Conservation (phyloP, 2,113 vertebrate species). For the Prionailurus viverrinus region DNA sequence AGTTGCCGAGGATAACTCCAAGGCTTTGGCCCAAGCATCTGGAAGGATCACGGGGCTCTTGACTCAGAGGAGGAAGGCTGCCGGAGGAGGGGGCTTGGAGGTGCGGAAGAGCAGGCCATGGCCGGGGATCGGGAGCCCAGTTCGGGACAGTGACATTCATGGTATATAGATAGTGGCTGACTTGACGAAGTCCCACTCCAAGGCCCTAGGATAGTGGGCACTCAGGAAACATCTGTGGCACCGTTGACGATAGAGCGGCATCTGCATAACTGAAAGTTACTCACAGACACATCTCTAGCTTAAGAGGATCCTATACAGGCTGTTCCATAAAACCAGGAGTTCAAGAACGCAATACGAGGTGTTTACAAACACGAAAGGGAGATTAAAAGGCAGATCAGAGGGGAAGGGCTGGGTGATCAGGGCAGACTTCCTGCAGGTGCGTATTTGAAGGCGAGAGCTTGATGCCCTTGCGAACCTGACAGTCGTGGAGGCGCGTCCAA, state of each 20-base stretch:
- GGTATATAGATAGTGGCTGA: background rate
- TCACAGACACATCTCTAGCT: background rate
- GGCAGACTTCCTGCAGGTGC: background rate
- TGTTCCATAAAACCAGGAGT: background rate
- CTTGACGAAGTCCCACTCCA: background rate
- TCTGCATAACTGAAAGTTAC: background rate
- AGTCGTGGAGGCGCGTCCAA: rapidly evolving
- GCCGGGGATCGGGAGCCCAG: background rate
- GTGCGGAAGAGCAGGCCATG: rapidly evolving
- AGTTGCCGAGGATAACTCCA: background rate
- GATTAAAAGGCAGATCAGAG: background rate
- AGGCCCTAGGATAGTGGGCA: background rate
- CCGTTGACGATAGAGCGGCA: background rate
- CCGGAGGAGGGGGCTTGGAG: background rate
- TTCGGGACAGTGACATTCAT: rapidly evolving
- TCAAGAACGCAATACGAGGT: no score
- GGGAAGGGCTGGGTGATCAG: background rate
- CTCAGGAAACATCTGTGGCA: background rate
- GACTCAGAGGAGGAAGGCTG: background rate
- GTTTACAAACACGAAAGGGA: background rate
- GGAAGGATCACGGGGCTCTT: background rate
- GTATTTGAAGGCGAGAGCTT: background rate
- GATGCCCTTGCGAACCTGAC: background rate
- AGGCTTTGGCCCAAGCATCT: background rate
- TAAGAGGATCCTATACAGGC: background rate